These are phyloP conservation scores for Panagrolaimus sp. DNA, from an alignment of 1,140 invertebrate genomes.

Conservation along the genomic window DNA sequence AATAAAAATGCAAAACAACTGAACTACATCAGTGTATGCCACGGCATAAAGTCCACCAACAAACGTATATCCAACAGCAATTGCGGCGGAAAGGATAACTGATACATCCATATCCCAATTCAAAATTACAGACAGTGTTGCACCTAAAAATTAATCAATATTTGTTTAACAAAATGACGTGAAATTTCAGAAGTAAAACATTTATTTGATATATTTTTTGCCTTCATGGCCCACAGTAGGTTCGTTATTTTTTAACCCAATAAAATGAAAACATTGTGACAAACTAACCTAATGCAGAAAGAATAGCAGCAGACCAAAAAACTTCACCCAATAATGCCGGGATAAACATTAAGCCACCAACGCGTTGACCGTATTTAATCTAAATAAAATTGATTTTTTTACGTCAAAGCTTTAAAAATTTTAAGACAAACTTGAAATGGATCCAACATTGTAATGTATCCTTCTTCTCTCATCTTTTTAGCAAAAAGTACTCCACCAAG, in stretches of 20 bases:
- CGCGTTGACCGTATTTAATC: conserved; percentile 86
- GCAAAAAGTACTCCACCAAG: conserved; percentile 93
- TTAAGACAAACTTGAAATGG: conserved; percentile 70
- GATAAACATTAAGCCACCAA: conserved; percentile 90
- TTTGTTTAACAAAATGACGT: not conserved
- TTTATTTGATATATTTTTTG: not conserved
- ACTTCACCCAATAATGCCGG: conserved; percentile 93
- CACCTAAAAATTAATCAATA: conserved; percentile 65
- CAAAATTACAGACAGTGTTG: conserved; percentile 89
- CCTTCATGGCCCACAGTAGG: too few relatives aligned
- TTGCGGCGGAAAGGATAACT: conserved; percentile 83
- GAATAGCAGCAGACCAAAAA: conserved; percentile 91
- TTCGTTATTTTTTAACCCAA: too few relatives aligned
- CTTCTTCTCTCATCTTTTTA: conserved; percentile 89
- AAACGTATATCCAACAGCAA: conserved; percentile 92
- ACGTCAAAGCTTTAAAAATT: not conserved
- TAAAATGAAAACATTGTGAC: conserved; percentile 9
- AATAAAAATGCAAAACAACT: conserved; percentile 95
- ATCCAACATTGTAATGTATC: conserved; percentile 97
- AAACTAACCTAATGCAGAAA: conserved; percentile 77
- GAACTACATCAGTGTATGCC: conserved; percentile 96
- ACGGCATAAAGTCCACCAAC: conserved; percentile 95
- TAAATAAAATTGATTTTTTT: conserved; percentile 44
- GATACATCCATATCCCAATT: conserved; percentile 85
- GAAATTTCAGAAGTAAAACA: conserved; percentile 22